Evolutionary conservation across 1,140 invertebrate genomes (phyloP), one percentile per base, ranked within the genome.

Genomic region (Drosophila eugracilis): DNA sequence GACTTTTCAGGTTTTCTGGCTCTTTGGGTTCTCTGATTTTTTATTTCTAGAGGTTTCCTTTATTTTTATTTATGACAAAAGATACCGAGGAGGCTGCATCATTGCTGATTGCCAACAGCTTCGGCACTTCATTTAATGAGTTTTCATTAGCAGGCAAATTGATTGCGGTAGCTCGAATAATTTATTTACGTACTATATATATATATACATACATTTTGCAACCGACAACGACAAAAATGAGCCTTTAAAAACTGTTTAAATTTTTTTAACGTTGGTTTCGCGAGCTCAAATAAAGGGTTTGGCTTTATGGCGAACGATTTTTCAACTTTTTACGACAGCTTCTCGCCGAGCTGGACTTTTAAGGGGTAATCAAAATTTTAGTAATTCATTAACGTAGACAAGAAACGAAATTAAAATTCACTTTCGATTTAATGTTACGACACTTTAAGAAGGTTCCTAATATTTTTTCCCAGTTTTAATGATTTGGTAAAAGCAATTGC

Each of bases 91-190:
- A 48, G 63, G 22, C 63, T 52, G 39, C 39, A 30, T 41, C 36
- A 10, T 34, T 30, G 45, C 17, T 67, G 55, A 73, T 73, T 62
- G 70, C 55, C 57, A 30, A n/a, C 70, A 73, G 57, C 70, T 44
- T 63, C n/a, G 70, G 57, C 70, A 74, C 69, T 74, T 74, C 57
- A 41, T 74, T 74, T 74, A 74, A 74, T 74, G 70, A 74, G 57
- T 74, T 74, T 74, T 74, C 57, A 74, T 74, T 73, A 74, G 70
- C 70, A 73, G 41, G 69, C 48, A 73, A 73, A 62, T 73, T 62
- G 69, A 73, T 73, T 62, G 70, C 70, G 67, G 70, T 73, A 73
- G 69, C 69, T 73, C n/a, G 36, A 62, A 53, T 73, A 63, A 73
- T 73, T 73, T 73, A 63, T 63, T 73, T 63, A n/a, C n/a, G n/a